A percentile compares a stretch with the other conserved stretches of the same genome.
Evolutionary conservation across 2,888 invertebrate species (phyloP).

Genomic region (Tetragnatha montana): DNA sequence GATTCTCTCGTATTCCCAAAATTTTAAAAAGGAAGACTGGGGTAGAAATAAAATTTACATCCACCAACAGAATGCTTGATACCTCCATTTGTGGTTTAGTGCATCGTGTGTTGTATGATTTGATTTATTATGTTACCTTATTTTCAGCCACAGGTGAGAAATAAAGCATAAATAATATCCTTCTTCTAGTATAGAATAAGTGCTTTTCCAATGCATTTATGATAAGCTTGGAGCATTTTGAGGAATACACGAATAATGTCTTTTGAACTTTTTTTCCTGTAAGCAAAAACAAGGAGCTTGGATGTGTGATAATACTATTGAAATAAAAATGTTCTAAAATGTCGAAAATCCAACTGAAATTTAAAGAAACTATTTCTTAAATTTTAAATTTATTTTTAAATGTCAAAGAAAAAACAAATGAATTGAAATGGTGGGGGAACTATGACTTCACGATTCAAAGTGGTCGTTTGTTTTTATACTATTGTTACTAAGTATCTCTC

Average conservation of each 20-base stretch:
- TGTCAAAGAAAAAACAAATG: too few species aligned
- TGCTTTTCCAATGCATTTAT: background rate
- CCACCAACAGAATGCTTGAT: background rate
- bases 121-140: background rate
- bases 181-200: background rate
- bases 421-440: too few species aligned
- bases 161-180: background rate
- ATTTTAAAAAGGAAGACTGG: background rate
- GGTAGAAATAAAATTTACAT: background rate
- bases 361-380: too few species aligned
- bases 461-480: too few species aligned
- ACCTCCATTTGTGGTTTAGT: background rate
- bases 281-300: too few species aligned
- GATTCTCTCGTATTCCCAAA: background rate
- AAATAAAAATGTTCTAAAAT: too few species aligned
- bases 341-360: too few species aligned
- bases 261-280: background rate
- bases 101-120: background rate
- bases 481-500: too few species aligned
- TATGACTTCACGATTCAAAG: too few species aligned
- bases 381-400: too few species aligned
- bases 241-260: background rate
- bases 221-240: background rate
- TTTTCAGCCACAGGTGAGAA: background rate
- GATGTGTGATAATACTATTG: too few species aligned